Evolutionary conservation across 2,888 invertebrate genomes (phyloP).

Genomic region (Synanthedon vespiformis): DNA sequence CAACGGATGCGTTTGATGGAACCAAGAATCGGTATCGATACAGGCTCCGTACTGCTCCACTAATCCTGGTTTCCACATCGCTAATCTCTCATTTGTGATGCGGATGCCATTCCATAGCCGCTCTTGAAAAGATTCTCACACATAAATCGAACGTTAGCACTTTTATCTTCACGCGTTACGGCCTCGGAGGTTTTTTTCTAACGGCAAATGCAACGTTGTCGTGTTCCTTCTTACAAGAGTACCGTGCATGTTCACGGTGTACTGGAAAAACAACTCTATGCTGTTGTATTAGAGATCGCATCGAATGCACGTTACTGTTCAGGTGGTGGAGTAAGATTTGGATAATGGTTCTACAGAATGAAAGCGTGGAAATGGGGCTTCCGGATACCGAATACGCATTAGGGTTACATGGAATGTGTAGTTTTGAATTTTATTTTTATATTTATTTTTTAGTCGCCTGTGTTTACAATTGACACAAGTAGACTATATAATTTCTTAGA

Average conservation of each 20-base stretch:
- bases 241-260: neutral
- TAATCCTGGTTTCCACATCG: constrained; percentile 27
- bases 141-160: neutral
- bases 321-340: constrained; percentile 16
- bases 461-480: too few relatives aligned
- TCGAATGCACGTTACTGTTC: constrained; percentile 9
- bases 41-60: constrained; percentile 13
- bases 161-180: neutral
- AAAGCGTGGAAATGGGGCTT: constrained; percentile 23
- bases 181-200: neutral
- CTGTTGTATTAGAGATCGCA: constrained; percentile 2
- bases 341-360: constrained; percentile 21
- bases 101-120: constrained; percentile 14
- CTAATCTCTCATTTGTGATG: constrained; percentile 22
- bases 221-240: neutral
- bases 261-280: constrained; percentile 1
- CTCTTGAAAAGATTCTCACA: neutral
- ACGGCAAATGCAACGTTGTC: neutral
- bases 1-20: constrained; percentile 8
- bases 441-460: too few relatives aligned
- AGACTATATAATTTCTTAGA: too few relatives aligned
- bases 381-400: neutral
- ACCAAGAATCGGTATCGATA: constrained; percentile 11
- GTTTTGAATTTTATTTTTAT: too few relatives aligned
- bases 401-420: neutral